A percentile compares a stretch with the other conserved stretches of the same genome.
Evolutionary conservation across 2,888 invertebrate genomes (phyloP).

Genomic region (Ophion slaviceki): DNA sequence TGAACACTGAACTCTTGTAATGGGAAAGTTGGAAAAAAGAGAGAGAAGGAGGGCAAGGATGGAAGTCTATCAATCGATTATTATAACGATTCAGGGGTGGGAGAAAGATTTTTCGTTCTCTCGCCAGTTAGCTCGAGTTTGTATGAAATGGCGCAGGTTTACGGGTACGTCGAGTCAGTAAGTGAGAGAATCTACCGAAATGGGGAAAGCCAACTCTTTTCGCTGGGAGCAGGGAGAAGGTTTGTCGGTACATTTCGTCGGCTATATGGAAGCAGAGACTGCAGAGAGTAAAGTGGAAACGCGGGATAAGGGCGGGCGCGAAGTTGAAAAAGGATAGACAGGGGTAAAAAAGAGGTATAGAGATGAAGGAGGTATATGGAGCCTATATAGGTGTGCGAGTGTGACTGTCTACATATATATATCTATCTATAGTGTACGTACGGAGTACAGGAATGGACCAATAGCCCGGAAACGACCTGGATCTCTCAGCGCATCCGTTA

Average conservation of each 20-base stretch:
- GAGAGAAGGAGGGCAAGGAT: neutral
- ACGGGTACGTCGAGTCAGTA: constrained; percentile 27
- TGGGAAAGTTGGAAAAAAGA: neutral
- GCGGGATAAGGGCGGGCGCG: constrained; percentile 24
- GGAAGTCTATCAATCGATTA: constrained; percentile 10
- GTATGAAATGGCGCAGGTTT: constrained; percentile 21
- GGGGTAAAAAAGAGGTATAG: constrained; percentile 18
- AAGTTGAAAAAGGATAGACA: constrained; percentile 32
- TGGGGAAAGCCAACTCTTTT: constrained; percentile 41
- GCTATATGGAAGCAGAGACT: constrained; percentile 20
- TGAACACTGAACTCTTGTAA: neutral
- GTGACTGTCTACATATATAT: too few relatives aligned
- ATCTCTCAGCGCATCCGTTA: constrained; percentile 74
- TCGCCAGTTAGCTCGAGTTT: constrained; percentile 10
- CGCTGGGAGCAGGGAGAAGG: constrained; percentile 2
- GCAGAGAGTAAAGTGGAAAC: constrained; percentile 41
- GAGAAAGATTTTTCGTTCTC: constrained; percentile 6
- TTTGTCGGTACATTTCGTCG: constrained; percentile 43
- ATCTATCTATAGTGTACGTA: neutral
- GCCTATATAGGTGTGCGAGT: neutral
- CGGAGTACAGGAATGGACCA: constrained; percentile 59
- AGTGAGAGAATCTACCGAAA: constrained; percentile 43
- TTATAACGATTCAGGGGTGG: constrained; percentile 1
- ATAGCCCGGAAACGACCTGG: constrained; percentile 75
- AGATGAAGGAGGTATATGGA: constrained; percentile 30